Conservation (phyloP, 2,113 vertebrate genomes). For the Prinia subflava region DNA sequence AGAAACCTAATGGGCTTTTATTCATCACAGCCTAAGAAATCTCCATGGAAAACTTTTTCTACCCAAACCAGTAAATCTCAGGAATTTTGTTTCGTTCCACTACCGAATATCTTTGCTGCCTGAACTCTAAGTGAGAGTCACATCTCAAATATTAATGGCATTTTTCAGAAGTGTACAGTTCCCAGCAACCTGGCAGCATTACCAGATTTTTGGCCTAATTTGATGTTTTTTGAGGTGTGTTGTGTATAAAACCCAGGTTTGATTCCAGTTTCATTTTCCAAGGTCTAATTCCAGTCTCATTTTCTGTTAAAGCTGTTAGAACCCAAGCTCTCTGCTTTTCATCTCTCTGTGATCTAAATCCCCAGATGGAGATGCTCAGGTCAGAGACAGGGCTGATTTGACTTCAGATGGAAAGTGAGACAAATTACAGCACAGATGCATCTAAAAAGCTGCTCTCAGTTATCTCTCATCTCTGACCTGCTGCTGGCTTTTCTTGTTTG, state of each 20-base stretch:
- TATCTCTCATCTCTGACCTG: not conserved
- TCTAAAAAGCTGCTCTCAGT: not conserved
- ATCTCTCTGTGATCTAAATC: not conserved
- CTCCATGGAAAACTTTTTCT: not conserved
- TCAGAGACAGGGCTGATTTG: not conserved
- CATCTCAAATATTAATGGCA: not conserved
- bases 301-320: not conserved
- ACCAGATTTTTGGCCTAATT: not conserved
- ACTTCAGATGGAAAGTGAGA: not conserved
- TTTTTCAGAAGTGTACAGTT: not conserved
- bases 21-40: not conserved
- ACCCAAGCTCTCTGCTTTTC: not conserved
- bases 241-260: not conserved
- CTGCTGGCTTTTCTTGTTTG: not conserved
- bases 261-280: not conserved
- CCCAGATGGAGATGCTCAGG: not conserved
- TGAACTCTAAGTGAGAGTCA: not conserved
- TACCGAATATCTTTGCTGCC: not conserved
- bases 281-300: not conserved
- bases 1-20: conserved; percentile 1
- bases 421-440: not conserved
- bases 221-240: not conserved
- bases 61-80: not conserved
- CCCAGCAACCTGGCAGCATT: not conserved
- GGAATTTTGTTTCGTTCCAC: not conserved